Percentiles rank a stretch among this genome's conserved stretches.
phyloP scores from a whole-genome alignment of 2,888 invertebrate species.

The Mechanitis messenoides region DNA sequence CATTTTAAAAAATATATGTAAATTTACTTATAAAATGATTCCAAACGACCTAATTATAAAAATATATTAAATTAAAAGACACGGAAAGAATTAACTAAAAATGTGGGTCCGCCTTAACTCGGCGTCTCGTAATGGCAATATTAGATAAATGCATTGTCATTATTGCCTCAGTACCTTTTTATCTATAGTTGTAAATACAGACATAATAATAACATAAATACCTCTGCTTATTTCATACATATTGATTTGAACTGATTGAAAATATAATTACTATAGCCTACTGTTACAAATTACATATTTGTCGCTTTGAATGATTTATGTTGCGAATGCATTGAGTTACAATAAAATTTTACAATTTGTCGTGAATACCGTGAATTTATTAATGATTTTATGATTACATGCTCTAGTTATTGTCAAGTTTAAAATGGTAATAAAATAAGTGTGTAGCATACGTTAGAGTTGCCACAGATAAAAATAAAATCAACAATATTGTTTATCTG shows the following conservation, averaged over 20 bases:
- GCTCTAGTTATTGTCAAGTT: background rate
- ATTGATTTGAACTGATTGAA: slow-evolving; percentile 32
- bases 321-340: slow-evolving; percentile 14
- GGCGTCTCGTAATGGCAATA: slow-evolving; percentile 28
- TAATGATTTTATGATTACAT: slow-evolving; percentile 4
- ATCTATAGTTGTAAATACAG: slow-evolving; percentile 31
- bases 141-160: slow-evolving; percentile 37
- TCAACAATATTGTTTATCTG: too few species aligned
- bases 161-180: slow-evolving; percentile 35
- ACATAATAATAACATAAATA: slow-evolving; percentile 36
- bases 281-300: slow-evolving; percentile 27
- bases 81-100: background rate
- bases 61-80: too few species aligned
- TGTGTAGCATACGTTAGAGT: too few species aligned
- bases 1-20: too few species aligned
- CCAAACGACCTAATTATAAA: too few species aligned
- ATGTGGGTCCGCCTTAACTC: slow-evolving; percentile 14
- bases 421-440: too few species aligned
- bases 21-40: too few species aligned
- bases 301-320: slow-evolving; percentile 24
- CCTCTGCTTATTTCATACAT: slow-evolving; percentile 29
- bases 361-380: slow-evolving; percentile 11
- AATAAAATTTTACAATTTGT: slow-evolving; percentile 17
- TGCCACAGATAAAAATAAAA: too few species aligned
- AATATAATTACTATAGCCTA: slow-evolving; percentile 25